Evolutionary conservation across 2,888 invertebrate genomes (phyloP), one percentile per base, ranked within the genome.

Genomic region (Nemotelus nigrinus): DNA sequence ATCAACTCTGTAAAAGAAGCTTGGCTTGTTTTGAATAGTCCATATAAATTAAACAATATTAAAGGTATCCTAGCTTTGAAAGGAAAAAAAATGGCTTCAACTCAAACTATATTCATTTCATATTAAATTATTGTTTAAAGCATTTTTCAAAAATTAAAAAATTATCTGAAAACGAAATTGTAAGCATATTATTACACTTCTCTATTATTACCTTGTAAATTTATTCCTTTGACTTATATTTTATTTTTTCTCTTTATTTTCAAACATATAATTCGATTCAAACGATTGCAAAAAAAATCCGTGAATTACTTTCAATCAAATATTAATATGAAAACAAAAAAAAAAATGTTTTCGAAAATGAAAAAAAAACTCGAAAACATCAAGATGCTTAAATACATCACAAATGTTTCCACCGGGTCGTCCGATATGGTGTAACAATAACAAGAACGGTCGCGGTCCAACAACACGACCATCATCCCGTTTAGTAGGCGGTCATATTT

Each of bases 391-490:
- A 76, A 82, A 86, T 82, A 83, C 84, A 83, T 83, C 83, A 77
- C 83, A 87, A 83, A 85, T 85, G 80, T 85, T 86, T 81, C 87
- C 86, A 81, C 86, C 87, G 64, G 85, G 85, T 80, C 86, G 84
- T 80, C 85, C 85, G 79, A 86, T 86, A 79, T 87, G 87, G 87
- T 87, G 87, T 82, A 87, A 87, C 81, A 85, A 85, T 80, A 77
- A 71, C 76, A 85, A 84, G 64, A 83, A 80, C 79, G 82, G 83
- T 68, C 86, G 85, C 78, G 85, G 85, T 58, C 87, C 87, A 76
- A 87, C 87, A 55, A 84, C 85, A 63, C 67, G 86, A 58, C 87
- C 86, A 53, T 84, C 83, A 77, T 84, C 85, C 10, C 6, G 10
- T n/a, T 81, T 81, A 58, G 82, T 84, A 79, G 85, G 86, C 71